Conservation (phyloP, 2,888 invertebrate genomes). For the Drosophila quinaria region DNA sequence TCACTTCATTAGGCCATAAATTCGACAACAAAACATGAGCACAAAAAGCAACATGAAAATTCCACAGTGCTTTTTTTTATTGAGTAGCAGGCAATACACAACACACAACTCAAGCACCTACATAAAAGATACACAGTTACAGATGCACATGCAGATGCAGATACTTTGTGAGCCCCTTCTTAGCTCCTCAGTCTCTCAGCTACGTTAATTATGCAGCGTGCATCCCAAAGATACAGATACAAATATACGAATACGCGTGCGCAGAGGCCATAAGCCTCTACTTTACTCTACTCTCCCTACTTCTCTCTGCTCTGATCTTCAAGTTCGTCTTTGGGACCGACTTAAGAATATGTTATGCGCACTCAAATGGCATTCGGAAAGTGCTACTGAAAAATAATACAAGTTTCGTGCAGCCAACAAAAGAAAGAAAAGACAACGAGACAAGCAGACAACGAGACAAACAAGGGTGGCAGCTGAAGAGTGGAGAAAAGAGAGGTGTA, state of each 20-base stretch:
- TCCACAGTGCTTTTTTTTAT: conserved; percentile 65
- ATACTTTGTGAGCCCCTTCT: conserved; percentile 51
- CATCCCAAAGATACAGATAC: conserved; percentile 60
- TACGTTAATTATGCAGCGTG: conserved; percentile 79
- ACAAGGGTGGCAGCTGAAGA: conserved; percentile 17
- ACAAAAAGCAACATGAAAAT: conserved; percentile 65
- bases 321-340: conserved; percentile 39
- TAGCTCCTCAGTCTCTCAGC: conserved; percentile 22
- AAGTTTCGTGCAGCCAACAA: conserved; percentile 75
- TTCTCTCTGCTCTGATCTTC: conserved; percentile 18
- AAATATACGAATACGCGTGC: conserved; percentile 69
- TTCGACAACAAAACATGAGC: conserved; percentile 68
- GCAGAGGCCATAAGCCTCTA: conserved; percentile 61
- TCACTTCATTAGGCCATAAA: conserved; percentile 78
- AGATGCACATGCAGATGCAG: conserved; percentile 67
- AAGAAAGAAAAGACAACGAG: conserved; percentile 35
- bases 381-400: conserved; percentile 83
- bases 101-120: conserved; percentile 29
- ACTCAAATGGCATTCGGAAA: conserved; percentile 82
- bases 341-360: conserved; percentile 79
- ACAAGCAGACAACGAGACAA: conserved; percentile 34
- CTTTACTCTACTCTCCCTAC: conserved; percentile 17
- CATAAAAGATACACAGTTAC: conserved; percentile 51
- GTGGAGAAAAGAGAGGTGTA: background rate
- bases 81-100: conserved; percentile 43